A percentile compares a stretch with the other conserved stretches of the same genome.
These are phyloP conservation scores for Climacteris rufus DNA, from an alignment of 2,113 vertebrate genomes.

Conservation along the genomic window DNA sequence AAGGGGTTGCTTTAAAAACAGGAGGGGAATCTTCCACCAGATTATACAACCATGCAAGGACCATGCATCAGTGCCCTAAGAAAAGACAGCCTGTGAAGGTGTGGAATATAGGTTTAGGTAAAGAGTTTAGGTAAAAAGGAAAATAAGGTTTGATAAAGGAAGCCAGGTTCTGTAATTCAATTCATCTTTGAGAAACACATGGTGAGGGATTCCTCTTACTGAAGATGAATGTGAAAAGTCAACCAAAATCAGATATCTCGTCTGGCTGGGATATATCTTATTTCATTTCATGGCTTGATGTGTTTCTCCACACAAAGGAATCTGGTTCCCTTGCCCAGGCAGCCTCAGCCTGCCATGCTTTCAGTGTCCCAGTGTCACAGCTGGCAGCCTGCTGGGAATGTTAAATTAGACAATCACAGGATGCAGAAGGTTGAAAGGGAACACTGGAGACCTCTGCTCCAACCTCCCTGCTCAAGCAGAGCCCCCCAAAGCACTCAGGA, in stretches of 20 bases:
- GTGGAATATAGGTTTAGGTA: neutral
- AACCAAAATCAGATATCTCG: neutral
- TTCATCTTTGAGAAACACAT: neutral
- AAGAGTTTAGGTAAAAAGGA: neutral
- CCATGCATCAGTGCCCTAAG: fast-evolving
- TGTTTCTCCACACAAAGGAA: neutral
- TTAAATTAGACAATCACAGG: neutral
- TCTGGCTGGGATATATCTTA: neutral
- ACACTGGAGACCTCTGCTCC: neutral
- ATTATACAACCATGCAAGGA: neutral
- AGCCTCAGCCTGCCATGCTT: neutral
- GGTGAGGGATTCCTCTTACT: neutral
- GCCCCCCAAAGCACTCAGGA: neutral
- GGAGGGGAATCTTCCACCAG: neutral
- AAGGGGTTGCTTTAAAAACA: neutral
- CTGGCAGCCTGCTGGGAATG: neutral
- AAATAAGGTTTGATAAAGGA: neutral
- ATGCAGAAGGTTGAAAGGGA: neutral
- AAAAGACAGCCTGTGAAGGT: neutral
- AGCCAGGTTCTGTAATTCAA: neutral
- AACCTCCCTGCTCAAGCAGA: neutral
- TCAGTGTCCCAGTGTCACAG: neutral
- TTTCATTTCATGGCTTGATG: neutral
- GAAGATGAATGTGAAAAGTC: neutral
- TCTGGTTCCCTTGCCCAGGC: neutral